Conservation (phyloP, 2,113 vertebrate species). For the Nannobrachium achirus region DNA sequence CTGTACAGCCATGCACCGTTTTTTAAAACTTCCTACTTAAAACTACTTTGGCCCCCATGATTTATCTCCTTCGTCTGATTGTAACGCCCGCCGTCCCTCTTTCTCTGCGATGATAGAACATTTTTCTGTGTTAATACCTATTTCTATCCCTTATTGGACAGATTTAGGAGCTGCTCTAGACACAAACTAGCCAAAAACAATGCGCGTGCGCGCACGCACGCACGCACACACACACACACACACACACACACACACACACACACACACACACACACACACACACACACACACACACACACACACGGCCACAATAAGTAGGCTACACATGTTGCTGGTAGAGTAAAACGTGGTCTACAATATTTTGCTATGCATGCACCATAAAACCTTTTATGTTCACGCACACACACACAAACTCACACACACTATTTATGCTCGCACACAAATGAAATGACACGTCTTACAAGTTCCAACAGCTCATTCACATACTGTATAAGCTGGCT, state of each 20-base stretch:
- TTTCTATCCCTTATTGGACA: constrained; percentile 61
- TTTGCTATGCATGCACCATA: too few relatives aligned
- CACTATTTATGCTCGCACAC: too few relatives aligned
- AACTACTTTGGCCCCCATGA: constrained; percentile 34
- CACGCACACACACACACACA: constrained; percentile 20
- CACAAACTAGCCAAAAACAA: constrained; percentile 54
- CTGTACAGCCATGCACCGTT: constrained; percentile 22
- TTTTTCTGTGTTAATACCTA: constrained; percentile 47
- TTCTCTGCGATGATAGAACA: constrained; percentile 43
- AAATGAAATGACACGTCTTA: too few relatives aligned
- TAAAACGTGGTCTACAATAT: too few relatives aligned
- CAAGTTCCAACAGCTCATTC: too few relatives aligned
- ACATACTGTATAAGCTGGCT: too few relatives aligned
- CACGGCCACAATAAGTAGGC: not conserved
- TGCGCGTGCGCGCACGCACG: too few relatives aligned
- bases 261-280: not conserved
- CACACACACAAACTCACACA: too few relatives aligned
- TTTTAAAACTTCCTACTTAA: constrained; percentile 35
- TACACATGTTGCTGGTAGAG: too few relatives aligned
- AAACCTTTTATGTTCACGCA: too few relatives aligned
- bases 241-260: constrained; percentile 26
- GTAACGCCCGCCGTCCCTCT: constrained; percentile 30
- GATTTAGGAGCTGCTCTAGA: constrained; percentile 61
- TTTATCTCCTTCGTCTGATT: constrained; percentile 63
- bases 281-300: constrained; percentile 10